Percentiles rank a stretch among this genome's conserved stretches.
phyloP scores from a whole-genome alignment of 2,113 vertebrate genomes.

The Oryctolagus cuniculus region mOryCun1.1 NC_091443.1:76418501-76419000 shows the following conservation, averaged over 20 bases:
- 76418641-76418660: slow-evolving; percentile 92
- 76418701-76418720: slow-evolving; percentile 76
- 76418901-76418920: background rate
- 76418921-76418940: background rate
- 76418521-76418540: slow-evolving; percentile 92
- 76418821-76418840: background rate
- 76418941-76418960: background rate
- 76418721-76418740: slow-evolving; percentile 68
- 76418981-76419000: background rate
- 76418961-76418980: background rate
- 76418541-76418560: slow-evolving; percentile 91
- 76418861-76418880: slow-evolving; percentile 58
- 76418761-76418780: slow-evolving; percentile 62
- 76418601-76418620: slow-evolving; percentile 91
- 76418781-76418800: slow-evolving; percentile 72
- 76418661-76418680: slow-evolving; percentile 88
- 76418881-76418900: background rate
- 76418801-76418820: slow-evolving; percentile 42
- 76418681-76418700: slow-evolving; percentile 84
- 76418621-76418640: slow-evolving; percentile 89
- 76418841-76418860: background rate
- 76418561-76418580: slow-evolving; percentile 92
- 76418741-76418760: slow-evolving; percentile 75
- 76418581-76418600: slow-evolving; percentile 92
- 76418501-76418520: slow-evolving; percentile 92